These are phyloP conservation scores for Thinocorus orbignyianus DNA, from an alignment of 2,113 vertebrate species.

Conservation along the genomic window DNA sequence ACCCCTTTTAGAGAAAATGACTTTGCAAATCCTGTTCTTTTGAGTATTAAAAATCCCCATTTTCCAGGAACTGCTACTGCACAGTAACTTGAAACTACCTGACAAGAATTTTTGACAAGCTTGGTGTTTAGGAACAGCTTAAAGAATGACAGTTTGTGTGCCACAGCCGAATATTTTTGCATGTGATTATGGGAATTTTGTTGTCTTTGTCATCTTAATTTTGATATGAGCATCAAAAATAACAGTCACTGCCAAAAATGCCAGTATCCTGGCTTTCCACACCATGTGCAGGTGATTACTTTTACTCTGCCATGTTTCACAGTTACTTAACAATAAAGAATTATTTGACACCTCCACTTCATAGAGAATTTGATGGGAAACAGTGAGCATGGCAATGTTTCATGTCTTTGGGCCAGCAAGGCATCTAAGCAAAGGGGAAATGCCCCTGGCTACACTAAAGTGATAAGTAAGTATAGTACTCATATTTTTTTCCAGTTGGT, in stretches of 20 bases:
- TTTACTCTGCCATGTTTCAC: background rate
- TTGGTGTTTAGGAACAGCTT: rapidly evolving
- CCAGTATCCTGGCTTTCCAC: background rate
- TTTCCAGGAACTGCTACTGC: background rate
- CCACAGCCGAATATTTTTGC: background rate
- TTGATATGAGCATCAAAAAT: background rate
- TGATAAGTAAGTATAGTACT: background rate
- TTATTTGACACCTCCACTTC: background rate
- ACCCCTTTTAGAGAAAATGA: background rate
- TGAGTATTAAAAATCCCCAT: background rate
- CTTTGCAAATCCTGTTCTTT: background rate
- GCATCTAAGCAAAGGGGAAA: background rate
- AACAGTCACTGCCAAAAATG: background rate
- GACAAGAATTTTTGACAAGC: background rate
- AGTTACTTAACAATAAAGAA: background rate
- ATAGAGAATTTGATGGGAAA: background rate
- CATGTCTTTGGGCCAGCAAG: background rate
- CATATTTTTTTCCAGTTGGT: background rate
- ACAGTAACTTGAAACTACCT: background rate
- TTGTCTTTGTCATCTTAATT: background rate
- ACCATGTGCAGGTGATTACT: background rate
- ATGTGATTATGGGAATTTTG: background rate
- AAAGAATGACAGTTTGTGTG: background rate
- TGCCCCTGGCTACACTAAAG: background rate
- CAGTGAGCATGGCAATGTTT: background rate